A percentile compares a stretch with the other conserved stretches of the same genome.
Conservation (phyloP, 2,797 vertebrate genomes). For the Myotis pilosus region DNA sequence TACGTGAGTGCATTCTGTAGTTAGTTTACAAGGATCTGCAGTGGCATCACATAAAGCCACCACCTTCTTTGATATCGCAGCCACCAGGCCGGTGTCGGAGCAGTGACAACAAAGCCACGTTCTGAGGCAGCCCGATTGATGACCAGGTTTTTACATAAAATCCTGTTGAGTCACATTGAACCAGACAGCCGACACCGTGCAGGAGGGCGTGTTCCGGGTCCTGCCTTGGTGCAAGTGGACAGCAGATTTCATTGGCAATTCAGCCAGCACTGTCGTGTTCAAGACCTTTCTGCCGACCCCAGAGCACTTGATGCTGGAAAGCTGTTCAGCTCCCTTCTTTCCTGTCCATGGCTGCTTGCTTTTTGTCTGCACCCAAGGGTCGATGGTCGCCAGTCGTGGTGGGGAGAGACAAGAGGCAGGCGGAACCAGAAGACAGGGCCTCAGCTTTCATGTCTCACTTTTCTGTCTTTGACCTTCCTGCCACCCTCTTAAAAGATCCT, state of each 20-base stretch:
- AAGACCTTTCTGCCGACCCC: not conserved
- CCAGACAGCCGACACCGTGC: conserved; percentile 73
- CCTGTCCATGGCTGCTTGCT: not conserved
- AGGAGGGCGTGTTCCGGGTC: not conserved
- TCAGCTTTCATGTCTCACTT: not conserved
- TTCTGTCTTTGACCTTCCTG: not conserved
- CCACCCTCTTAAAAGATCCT: not conserved
- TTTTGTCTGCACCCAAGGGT: not conserved
- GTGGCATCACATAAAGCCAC: conserved; percentile 94
- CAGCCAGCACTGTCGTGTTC: not conserved
- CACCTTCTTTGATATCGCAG: conserved; percentile 89
- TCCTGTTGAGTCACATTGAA: conserved; percentile 97
- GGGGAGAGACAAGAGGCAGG: not conserved
- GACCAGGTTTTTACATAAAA: conserved; percentile 94
- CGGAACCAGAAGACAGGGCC: not conserved
- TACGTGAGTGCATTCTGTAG: conserved; percentile 96
- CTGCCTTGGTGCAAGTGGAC: not conserved
- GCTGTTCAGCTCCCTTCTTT: not conserved
- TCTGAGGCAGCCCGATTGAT: conserved; percentile 90
- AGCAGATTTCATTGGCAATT: not conserved
- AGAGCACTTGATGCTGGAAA: not conserved
- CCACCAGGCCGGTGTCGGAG: conserved; percentile 96
- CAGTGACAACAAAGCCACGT: conserved; percentile 91
- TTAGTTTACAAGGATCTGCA: conserved; percentile 94
- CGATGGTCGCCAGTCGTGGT: not conserved